Percentiles rank a stretch among this genome's conserved stretches.
These are phyloP conservation scores for Clamator glandarius DNA, from an alignment of 2,797 vertebrate genomes.

Conservation along the genomic window DNA sequence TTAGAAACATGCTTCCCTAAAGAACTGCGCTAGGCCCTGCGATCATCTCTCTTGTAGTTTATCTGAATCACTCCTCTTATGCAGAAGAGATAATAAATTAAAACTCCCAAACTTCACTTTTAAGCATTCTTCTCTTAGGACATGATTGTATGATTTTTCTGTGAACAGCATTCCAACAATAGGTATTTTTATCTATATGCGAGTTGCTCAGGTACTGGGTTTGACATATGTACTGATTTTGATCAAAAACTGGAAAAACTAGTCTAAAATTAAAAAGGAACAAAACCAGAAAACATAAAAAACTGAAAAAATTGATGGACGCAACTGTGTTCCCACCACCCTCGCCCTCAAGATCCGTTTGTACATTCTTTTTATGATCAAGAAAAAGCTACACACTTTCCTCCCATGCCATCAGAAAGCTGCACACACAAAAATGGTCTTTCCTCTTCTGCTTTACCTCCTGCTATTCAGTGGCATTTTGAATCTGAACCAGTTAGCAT, in stretches of 20 bases:
- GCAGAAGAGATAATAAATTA: background rate
- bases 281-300: background rate
- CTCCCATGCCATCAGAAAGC: background rate
- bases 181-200: background rate
- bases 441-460: background rate
- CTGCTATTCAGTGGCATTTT: background rate
- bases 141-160: background rate
- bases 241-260: background rate
- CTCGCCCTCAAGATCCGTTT: background rate
- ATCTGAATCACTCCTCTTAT: background rate
- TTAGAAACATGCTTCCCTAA: conserved; percentile 24
- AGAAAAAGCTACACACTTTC: background rate
- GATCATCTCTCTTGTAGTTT: background rate
- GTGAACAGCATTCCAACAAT: background rate
- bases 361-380: background rate
- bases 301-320: background rate
- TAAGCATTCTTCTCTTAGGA: background rate
- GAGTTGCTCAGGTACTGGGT: background rate
- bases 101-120: background rate
- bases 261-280: background rate
- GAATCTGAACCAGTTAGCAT: background rate
- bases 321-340: background rate
- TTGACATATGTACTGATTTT: background rate
- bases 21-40: background rate
- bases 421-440: background rate